Evolutionary conservation across 2,797 vertebrate genomes (phyloP), one percentile per base, ranked within the genome.

Genomic region (Gallinago solitaria): DNA sequence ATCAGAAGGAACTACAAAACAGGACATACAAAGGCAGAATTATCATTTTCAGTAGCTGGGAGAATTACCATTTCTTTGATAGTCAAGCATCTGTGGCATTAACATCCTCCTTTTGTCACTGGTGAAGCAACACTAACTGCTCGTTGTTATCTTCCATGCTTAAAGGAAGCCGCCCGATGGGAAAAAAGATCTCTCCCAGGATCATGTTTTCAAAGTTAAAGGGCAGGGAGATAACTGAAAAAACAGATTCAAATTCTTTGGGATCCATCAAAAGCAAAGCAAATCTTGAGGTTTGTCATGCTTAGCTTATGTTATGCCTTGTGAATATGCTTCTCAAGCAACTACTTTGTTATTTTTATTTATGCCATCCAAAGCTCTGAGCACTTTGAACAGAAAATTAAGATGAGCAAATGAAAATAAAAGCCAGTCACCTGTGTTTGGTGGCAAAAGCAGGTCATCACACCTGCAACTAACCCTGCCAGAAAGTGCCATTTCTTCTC

Each of bases 1-100:
- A 60, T 86, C 56, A 45, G 93, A 85, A 76, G n/a, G 85, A 95
- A 33, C 98, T 98, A 75, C 27, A 93, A 95, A 93, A 96, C 3
- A 95, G 68, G 64, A 92, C 27, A 25, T 23, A 77, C 28, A 83
- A 37, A 69, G 15, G 77, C n/a, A 59, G 24, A 56, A 75, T 74
- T 45, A 69, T 63, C 0, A 69, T 87, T 87, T 89, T 30, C 61
- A 23, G 50, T 67, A 76, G 64, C 30, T 80, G 23, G 41, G 45
- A 75, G 35, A 89, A 67, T 70, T 54, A 57, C 3, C 4, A 39
- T 35, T 81, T 81, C 50, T 43, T 89, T 78, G 78, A 67, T 13
- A 87, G 41, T 35, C 56, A 51, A 65, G 27, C 3, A 50, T 67
- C 51, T 92, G 27, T 76, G 69, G 33, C 5, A 43, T 74, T 60